These are phyloP conservation scores for Creontiades dilutus DNA, from an alignment of 2,888 invertebrate genomes.

Conservation along the genomic window DNA sequence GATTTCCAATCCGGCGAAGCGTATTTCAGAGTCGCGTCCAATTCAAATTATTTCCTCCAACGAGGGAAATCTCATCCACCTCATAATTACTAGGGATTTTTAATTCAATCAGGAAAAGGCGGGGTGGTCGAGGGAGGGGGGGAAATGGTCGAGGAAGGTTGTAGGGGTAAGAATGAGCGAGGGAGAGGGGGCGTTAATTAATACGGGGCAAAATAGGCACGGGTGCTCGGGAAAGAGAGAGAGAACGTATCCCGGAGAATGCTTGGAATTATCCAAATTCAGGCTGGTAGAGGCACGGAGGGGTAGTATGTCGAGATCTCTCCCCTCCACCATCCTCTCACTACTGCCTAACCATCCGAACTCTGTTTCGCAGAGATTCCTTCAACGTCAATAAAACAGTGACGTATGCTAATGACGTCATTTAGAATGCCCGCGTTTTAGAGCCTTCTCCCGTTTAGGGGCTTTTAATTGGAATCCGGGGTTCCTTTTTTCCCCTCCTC, in stretches of 20 bases:
- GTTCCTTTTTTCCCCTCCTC: background rate
- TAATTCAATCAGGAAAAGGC: slow-evolving; percentile 62
- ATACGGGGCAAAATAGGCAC: slow-evolving; percentile 46
- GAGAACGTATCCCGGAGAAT: slow-evolving; percentile 20
- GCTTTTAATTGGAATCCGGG: slow-evolving; percentile 51
- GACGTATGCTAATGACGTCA: slow-evolving; percentile 71
- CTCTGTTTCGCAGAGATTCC: slow-evolving; percentile 59
- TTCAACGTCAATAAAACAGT: slow-evolving; percentile 71
- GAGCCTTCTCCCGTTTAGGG: slow-evolving; percentile 41
- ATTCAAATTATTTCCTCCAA: slow-evolving; percentile 62
- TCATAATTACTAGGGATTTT: slow-evolving; percentile 68
- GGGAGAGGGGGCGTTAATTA: slow-evolving; percentile 55
- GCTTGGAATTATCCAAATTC: slow-evolving; percentile 52
- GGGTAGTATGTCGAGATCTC: background rate
- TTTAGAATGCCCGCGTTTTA: slow-evolving; percentile 56
- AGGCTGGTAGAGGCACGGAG: background rate
- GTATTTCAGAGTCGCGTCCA: slow-evolving; percentile 59
- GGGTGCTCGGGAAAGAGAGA: background rate
- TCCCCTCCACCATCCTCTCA: background rate
- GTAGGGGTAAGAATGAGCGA: background rate
- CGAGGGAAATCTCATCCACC: slow-evolving; percentile 64
- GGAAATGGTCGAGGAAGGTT: background rate
- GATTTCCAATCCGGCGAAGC: slow-evolving; percentile 60
- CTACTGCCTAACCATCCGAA: background rate
- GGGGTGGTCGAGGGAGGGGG: background rate